Evolutionary conservation across 2,797 vertebrate species (phyloP).

Genomic region (Cossypha dichroa): DNA sequence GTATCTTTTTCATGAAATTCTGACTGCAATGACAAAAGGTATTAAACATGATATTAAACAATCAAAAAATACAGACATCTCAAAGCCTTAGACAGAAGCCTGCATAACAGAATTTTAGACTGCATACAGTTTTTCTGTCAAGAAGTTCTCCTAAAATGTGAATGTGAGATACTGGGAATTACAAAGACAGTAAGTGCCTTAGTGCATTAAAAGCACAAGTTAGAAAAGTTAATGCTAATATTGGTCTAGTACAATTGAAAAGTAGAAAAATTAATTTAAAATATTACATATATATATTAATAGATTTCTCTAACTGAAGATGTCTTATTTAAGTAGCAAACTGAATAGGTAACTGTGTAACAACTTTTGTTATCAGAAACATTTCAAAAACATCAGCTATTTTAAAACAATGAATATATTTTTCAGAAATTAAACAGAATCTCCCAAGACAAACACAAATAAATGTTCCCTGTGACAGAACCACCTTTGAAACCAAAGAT

Average conservation of each 20-base stretch:
- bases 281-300: neutral
- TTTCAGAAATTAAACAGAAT: neutral
- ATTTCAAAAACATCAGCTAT: neutral
- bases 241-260: neutral
- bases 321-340: neutral
- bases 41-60: neutral
- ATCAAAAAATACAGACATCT: neutral
- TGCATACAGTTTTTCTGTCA: neutral
- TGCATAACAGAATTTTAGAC: neutral
- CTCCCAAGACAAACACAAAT: neutral
- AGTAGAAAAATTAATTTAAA: neutral
- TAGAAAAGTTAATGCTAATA: neutral
- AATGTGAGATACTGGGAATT: neutral
- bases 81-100: neutral
- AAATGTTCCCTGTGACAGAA: neutral
- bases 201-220: neutral
- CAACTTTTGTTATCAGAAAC: neutral
- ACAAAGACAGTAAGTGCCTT: neutral
- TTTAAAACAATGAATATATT: neutral
- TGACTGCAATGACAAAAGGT: constrained; percentile 74
- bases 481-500: neutral
- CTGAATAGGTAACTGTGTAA: neutral
- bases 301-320: neutral
- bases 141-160: neutral
- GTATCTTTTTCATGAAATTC: constrained; percentile 90